Conservation (phyloP, 2,113 vertebrate species). For the Zosterops pallidus region DNA sequence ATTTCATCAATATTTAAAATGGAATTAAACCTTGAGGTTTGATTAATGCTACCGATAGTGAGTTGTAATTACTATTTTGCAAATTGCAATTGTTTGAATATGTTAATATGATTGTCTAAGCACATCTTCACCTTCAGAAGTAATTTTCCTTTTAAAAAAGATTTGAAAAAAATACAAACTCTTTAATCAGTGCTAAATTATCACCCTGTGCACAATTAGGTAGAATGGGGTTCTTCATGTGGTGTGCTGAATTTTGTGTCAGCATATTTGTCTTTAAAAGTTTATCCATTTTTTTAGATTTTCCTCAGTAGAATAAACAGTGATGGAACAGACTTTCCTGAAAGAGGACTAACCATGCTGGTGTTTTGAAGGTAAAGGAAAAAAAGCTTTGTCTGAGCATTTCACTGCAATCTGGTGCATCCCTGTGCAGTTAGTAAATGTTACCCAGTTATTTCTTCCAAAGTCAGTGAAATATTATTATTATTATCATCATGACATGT, state of each 20-base stretch:
- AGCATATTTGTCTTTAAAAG: conserved; percentile 59
- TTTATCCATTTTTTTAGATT: conserved; percentile 29
- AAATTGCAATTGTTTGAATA: conserved; percentile 82
- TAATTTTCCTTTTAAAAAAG: conserved; percentile 79
- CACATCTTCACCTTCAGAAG: conserved; percentile 86
- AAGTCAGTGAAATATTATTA: not conserved
- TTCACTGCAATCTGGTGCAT: not conserved
- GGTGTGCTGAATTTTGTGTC: conserved; percentile 29
- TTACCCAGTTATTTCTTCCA: not conserved
- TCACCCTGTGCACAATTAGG: conserved; percentile 70
- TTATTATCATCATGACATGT: not conserved
- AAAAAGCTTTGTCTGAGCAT: not conserved
- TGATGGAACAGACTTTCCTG: not conserved
- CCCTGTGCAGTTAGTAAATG: not conserved
- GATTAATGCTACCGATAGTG: conserved; percentile 78
- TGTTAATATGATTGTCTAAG: conserved; percentile 87
- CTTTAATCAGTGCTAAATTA: conserved; percentile 85
- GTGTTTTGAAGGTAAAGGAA: not conserved
- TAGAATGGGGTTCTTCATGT: not conserved
- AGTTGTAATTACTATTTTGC: conserved; percentile 87
- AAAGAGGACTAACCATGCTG: not conserved
- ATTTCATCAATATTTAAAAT: conserved; percentile 90
- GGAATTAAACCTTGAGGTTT: conserved; percentile 87
- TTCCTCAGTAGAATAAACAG: not conserved
- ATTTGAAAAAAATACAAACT: conserved; percentile 70